Base-by-base conservation (phyloP, 2,888 invertebrate genomes). In the Nematopogon swammerdamellus region DNA sequence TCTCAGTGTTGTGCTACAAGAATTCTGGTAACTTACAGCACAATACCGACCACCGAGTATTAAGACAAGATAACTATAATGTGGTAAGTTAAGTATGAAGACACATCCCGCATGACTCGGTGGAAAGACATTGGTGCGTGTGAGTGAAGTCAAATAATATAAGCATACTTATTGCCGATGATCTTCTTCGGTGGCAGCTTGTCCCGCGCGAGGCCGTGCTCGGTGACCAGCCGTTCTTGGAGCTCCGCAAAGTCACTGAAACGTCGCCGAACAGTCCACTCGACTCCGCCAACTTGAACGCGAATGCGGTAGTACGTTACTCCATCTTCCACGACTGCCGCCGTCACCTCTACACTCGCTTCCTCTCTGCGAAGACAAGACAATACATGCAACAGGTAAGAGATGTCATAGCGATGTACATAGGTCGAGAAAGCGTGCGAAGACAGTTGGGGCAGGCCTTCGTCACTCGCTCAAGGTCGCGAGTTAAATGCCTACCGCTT, bases 161-260 rank as follows among this genome's bases (percentile, higher is more conserved):
- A n/a, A n/a, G n/a, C n/a, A n/a, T 3, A 36, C 36, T 91, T 92
- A 63, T 95, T 96, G 1, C 96, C 89, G 59, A 96, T 88, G 3
- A 94, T 82, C 75, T 95, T 96, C 70, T 98, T 97, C 1, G 95
- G 95, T 11, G 97, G 97, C 16, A 97, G 72, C 52, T 94, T 80
- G 60, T 92, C 92, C 64, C 90, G 92, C 6, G 90, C 86, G 3
- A 94, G 85, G 48, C 91, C 90, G 69, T 91, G 89, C 59, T 91
- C 89, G 2, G 81, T 67, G 0, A 92, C 88, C n/a, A 96, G 79
- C 63, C 86, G 86, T 49, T 92, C 90, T 67, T 97, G 92, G 14
- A 97, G 81, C 50, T 92, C 91, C 55, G 86, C 87, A 71, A 97
- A 97, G 60, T 96, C 94, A 64, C 86, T 92, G 76, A 95, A 97